These are phyloP conservation scores for Pogonognathellus flavescens DNA, from an alignment of 1,140 invertebrate genomes.

Conservation along the genomic window DNA sequence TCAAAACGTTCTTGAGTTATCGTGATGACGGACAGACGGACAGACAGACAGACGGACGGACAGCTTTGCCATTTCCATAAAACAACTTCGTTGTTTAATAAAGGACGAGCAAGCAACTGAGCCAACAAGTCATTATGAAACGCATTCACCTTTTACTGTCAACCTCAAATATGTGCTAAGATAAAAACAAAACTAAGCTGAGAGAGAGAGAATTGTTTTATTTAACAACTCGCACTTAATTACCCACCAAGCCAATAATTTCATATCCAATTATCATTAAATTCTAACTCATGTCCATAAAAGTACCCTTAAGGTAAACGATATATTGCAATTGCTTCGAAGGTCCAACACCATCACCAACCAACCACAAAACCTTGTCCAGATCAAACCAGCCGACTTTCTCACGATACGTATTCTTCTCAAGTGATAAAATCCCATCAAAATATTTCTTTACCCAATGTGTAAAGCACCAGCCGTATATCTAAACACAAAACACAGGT, in stretches of 20 bases:
- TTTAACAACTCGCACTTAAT: conserved; percentile 53
- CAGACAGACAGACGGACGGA: too few relatives aligned
- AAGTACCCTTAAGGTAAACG: conserved; percentile 41
- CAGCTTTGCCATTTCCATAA: too few relatives aligned
- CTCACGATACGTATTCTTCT: conserved; percentile 24
- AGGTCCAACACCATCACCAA: neutral
- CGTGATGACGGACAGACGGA: too few relatives aligned
- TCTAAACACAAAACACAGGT: neutral
- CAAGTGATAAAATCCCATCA: neutral
- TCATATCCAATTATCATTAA: conserved; percentile 61
- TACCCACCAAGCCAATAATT: conserved; percentile 55
- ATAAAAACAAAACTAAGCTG: neutral
- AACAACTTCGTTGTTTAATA: too few relatives aligned
- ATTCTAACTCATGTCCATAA: conserved; percentile 30
- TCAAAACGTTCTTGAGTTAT: too few relatives aligned
- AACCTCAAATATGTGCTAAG: conserved; percentile 33
- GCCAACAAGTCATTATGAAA: conserved; percentile 31
- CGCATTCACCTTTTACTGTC: conserved; percentile 46
- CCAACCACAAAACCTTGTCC: neutral
- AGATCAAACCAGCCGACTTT: conserved; percentile 36
- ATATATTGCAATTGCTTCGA: neutral
- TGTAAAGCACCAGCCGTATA: neutral
- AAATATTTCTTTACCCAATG: neutral
- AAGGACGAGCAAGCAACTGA: neutral
- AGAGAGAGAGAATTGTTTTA: conserved; percentile 35